phyloP scores from a whole-genome alignment of 2,888 invertebrate genomes.

The Pimpla rufipes region DNA sequence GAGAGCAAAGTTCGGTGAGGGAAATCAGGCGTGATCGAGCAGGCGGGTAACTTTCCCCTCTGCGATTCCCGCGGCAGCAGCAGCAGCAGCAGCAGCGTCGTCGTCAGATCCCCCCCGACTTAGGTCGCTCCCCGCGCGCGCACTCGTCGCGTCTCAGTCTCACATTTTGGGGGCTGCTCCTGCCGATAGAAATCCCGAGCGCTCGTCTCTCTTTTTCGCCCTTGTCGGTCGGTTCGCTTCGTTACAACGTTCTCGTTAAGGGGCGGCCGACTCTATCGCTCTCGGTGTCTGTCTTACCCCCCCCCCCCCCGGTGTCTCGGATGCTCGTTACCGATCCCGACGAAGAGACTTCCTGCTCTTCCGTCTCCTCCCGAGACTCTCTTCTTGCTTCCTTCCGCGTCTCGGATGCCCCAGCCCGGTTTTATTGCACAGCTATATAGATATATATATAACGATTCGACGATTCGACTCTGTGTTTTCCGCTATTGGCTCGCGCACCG shows the following conservation, averaged over 20 bases:
- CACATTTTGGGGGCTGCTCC: conserved; percentile 9
- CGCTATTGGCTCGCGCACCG: conserved; percentile 78
- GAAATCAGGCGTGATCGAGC: conserved; percentile 55
- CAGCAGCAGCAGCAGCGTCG: too few relatives aligned
- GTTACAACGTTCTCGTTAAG: conserved; percentile 56
- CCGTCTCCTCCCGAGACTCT: conserved; percentile 61
- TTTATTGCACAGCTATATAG: not conserved
- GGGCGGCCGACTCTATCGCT: conserved; percentile 51
- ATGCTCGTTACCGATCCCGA: conserved; percentile 77
- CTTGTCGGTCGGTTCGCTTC: conserved; percentile 53
- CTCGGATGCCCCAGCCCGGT: conserved; percentile 33
- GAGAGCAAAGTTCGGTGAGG: conserved; percentile 61
- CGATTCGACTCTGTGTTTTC: conserved; percentile 82
- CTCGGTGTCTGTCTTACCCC: not conserved
- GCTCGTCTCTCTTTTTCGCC: conserved; percentile 40
- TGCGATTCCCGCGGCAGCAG: conserved; percentile 51
- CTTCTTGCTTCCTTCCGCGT: conserved; percentile 76
- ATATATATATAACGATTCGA: conserved; percentile 70
- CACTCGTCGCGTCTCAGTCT: conserved; percentile 30
- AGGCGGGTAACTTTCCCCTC: conserved; percentile 69
- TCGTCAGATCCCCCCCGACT: conserved; percentile 16
- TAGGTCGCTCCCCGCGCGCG: not conserved
- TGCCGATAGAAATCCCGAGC: not conserved
- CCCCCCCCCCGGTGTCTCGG: conserved; percentile 57
- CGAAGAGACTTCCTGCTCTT: conserved; percentile 70